Percentiles rank a stretch among this genome's conserved stretches.
Conservation (phyloP, 2,797 vertebrate genomes). For the Acanthis flammea region DNA sequence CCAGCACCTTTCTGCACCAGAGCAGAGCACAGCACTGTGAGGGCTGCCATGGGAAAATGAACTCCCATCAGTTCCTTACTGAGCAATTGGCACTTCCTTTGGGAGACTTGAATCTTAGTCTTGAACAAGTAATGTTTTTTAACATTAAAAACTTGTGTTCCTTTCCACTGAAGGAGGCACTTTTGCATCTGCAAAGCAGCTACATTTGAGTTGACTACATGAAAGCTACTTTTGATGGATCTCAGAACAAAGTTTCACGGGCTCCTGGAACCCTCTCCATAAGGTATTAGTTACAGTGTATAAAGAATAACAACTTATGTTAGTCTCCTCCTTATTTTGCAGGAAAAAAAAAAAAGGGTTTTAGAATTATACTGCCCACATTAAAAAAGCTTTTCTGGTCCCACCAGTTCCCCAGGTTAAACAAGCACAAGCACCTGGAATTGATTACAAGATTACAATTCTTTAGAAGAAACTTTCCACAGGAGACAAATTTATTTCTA, state of each 20-base stretch:
- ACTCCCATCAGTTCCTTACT: not conserved
- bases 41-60: not conserved
- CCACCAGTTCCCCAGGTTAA: not conserved
- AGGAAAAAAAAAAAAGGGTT: not conserved
- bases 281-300: not conserved
- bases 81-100: not conserved
- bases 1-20: not conserved
- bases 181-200: not conserved
- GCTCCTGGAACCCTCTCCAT: not conserved
- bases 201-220: not conserved
- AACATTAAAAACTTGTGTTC: not conserved
- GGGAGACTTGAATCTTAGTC: not conserved
- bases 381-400: not conserved
- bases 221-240: not conserved
- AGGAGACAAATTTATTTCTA: not conserved
- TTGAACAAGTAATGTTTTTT: not conserved
- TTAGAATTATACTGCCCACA: not conserved
- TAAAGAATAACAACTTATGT: not conserved
- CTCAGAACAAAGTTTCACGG: not conserved
- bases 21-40: not conserved
- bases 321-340: not conserved
- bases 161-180: not conserved
- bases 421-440: not conserved
- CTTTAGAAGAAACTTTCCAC: not conserved
- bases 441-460: not conserved